Evolutionary conservation across 2,888 invertebrate genomes (phyloP).

Genomic region (Tuberolachnus salignus): DNA sequence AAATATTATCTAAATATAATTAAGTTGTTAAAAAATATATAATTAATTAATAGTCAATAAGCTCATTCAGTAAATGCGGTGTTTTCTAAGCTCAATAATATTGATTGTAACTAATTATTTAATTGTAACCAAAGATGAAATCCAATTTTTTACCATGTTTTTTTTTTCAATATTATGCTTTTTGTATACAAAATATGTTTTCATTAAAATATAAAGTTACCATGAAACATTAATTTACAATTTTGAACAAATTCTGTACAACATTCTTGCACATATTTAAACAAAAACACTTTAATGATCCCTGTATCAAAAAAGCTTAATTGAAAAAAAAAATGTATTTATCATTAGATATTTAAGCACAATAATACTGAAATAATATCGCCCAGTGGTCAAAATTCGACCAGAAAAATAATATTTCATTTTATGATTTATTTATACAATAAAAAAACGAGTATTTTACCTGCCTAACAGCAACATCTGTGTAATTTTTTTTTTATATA

Average conservation of each 20-base stretch:
- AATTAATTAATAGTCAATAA: conserved; percentile 11
- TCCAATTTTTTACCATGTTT: conserved; percentile 13
- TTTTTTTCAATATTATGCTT: conserved; percentile 11
- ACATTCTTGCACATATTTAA: too few species aligned
- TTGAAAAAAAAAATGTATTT: too few species aligned
- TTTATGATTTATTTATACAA: too few species aligned
- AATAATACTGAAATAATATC: too few species aligned
- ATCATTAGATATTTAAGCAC: too few species aligned
- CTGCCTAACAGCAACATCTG: too few species aligned
- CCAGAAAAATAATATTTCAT: too few species aligned
- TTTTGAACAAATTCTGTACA: not conserved
- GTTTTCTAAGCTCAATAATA: conserved; percentile 14
- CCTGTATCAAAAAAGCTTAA: too few species aligned
- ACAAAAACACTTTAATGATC: too few species aligned
- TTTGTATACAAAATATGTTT: not conserved
- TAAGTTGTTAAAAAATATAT: conserved; percentile 8
- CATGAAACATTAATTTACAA: conserved; percentile 8
- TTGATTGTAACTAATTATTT: conserved; percentile 15
- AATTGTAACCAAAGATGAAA: conserved; percentile 14
- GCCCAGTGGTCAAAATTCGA: too few species aligned
- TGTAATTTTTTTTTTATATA: too few species aligned
- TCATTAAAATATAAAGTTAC: conserved; percentile 49
- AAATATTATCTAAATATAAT: conserved; percentile 19
- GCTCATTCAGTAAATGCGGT: not conserved
- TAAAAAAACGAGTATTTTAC: too few species aligned